Percentiles rank a stretch among this genome's conserved stretches.
Conservation (phyloP, 2,888 invertebrate genomes). For the Bruchidius siliquastri region DNA sequence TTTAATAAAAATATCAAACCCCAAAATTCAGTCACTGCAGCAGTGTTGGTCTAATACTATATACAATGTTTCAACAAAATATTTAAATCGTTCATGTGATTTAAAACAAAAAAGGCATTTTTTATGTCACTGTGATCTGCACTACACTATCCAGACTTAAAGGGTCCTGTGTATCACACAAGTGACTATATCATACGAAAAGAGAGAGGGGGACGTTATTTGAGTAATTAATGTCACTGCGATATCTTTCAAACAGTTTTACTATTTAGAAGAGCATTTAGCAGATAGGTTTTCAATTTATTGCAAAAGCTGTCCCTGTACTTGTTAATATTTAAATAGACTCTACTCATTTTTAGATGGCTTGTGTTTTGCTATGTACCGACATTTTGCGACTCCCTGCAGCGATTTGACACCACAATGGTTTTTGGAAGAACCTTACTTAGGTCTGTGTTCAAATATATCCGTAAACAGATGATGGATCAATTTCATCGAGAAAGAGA, state of each 20-base stretch:
- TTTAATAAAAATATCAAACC: no score
- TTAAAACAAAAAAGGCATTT: no score
- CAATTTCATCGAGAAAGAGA: slow-evolving; percentile 87
- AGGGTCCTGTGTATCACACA: neutral
- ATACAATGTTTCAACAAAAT: no score
- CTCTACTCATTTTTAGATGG: slow-evolving; percentile 58
- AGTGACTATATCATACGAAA: slow-evolving; percentile 18
- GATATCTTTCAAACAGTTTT: slow-evolving; percentile 19
- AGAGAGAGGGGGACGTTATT: slow-evolving; percentile 13
- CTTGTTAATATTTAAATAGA: no score
- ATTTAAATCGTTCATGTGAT: no score
- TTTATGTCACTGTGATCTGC: slow-evolving; percentile 11
- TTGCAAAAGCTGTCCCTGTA: no score
- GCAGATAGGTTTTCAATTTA: no score
- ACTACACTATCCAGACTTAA: neutral
- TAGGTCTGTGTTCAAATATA: slow-evolving; percentile 72
- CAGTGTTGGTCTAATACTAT: no score
- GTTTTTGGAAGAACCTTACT: slow-evolving; percentile 88
- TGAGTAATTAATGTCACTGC: slow-evolving; percentile 15
- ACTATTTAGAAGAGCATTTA: neutral
- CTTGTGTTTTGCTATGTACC: slow-evolving; percentile 94
- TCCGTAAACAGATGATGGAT: slow-evolving; percentile 83
- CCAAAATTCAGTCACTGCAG: no score
- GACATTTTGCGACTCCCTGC: slow-evolving; percentile 88
- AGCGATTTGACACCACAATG: slow-evolving; percentile 83